A percentile compares a stretch with the other conserved stretches of the same genome.
phyloP scores from a whole-genome alignment of 2,113 vertebrate species.

The Pelobates fuscus region DNA sequence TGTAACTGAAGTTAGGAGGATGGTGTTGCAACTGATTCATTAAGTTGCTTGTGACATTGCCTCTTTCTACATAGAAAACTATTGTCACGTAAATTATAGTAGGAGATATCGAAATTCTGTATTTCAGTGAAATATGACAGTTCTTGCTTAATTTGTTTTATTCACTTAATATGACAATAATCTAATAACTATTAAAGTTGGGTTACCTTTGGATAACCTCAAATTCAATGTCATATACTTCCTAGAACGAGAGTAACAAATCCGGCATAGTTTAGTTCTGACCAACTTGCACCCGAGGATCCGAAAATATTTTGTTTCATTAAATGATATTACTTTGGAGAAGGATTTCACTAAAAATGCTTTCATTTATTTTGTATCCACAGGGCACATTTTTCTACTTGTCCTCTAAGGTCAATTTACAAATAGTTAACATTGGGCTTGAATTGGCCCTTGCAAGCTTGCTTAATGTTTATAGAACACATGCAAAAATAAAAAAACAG shows the following conservation, averaged over 20 bases:
- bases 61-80: too few species aligned
- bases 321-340: slow-evolving; percentile 58
- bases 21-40: too few species aligned
- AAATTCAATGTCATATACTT: background rate
- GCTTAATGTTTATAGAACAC: slow-evolving; percentile 31
- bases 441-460: slow-evolving; percentile 25
- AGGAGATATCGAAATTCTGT: too few species aligned
- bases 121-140: too few species aligned
- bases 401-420: slow-evolving; percentile 44
- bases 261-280: slow-evolving; percentile 35
- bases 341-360: slow-evolving; percentile 64
- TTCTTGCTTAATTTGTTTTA: too few species aligned
- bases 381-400: slow-evolving; percentile 52
- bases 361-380: slow-evolving; percentile 60
- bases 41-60: too few species aligned
- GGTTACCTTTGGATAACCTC: slow-evolving; percentile 31
- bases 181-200: background rate
- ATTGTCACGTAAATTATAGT: too few species aligned
- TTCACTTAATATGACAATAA: too few species aligned
- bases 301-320: slow-evolving; percentile 52
- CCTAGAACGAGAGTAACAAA: background rate
- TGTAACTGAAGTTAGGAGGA: too few species aligned
- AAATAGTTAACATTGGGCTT: slow-evolving; percentile 31
- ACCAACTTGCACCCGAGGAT: background rate
- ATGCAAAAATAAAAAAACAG: slow-evolving; percentile 5